phyloP scores from a whole-genome alignment of 2,888 invertebrate species.

The Melitaea athalia region DNA sequence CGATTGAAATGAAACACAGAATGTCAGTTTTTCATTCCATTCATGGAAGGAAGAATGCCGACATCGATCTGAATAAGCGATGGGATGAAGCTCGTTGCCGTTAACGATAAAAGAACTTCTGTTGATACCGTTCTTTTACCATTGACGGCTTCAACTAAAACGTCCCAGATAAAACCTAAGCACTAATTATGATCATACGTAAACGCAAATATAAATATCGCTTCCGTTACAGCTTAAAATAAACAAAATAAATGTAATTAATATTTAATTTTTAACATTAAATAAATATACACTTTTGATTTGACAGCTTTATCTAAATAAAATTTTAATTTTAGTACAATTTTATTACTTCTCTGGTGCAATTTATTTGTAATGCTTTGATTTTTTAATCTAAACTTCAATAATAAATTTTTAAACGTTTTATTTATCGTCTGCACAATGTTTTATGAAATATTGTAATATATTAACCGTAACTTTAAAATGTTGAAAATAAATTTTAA shows the following conservation, averaged over 20 bases:
- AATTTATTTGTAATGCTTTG: conserved; percentile 35
- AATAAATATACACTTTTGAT: conserved; percentile 1
- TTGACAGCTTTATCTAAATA: conserved; percentile 31
- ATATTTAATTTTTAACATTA: conserved; percentile 30
- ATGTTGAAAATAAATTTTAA: conserved; percentile 35
- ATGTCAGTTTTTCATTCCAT: conserved; percentile 8
- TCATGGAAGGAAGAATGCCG: conserved; percentile 44
- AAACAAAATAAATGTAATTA: conserved; percentile 24
- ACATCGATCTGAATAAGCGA: conserved; percentile 61
- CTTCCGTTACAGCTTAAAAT: conserved; percentile 39
- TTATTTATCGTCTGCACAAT: conserved; percentile 32
- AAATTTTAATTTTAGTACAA: conserved; percentile 26
- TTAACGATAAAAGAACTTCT: conserved; percentile 57
- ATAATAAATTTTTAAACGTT: conserved; percentile 24
- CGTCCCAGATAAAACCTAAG: conserved; percentile 78
- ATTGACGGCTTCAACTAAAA: conserved; percentile 57
- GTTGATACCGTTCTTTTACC: conserved; percentile 52
- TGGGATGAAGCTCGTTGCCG: conserved; percentile 64
- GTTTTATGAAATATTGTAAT: conserved; percentile 25
- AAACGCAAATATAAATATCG: conserved; percentile 42
- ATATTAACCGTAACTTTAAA: conserved; percentile 30
- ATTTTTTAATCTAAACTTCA: conserved; percentile 31
- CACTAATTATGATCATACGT: conserved; percentile 57
- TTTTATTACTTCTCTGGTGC: conserved; percentile 32
- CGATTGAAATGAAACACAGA: neutral